Evolutionary conservation across 2,797 vertebrate species (phyloP), one percentile per base, ranked within the genome.

Genomic region (Bovichtus diacanthus): DNA sequence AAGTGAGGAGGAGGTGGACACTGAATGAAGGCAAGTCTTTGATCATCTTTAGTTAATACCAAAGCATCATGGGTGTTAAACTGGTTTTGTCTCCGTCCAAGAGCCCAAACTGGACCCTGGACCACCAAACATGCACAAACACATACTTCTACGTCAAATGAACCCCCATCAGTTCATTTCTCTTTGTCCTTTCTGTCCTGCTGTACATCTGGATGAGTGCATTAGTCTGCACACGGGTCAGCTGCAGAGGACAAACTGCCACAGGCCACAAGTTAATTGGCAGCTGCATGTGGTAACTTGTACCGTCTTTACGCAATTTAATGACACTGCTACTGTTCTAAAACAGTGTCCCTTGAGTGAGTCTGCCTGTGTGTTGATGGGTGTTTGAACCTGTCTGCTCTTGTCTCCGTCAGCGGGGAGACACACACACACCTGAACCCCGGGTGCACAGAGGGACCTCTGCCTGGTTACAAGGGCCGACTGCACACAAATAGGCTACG

Each of bases 331-430:
- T 50, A 94, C 88, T 86, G 92, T 93, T 88, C 77, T 80, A 65
- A 78, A 72, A 62, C 51, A 9, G 1, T 2, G 47, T 94, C 94
- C 91, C 92, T 25, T 1, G 92, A 88, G 94, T 81, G 49, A 51
- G 1, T 72, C 73, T 64, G 53, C 2, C 8, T n/a, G 62, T 31
- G 77, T 91, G 91, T 92, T 93, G 85, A 90, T 82, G 81, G 73
- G 59, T 75, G 81, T 81, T 77, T 75, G 67, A 80, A 85, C 95
- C 58, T 94, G 95, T 93, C 90, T 88, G 90, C 79, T 84, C 94
- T 92, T 93, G 95, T 93, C 76, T 82, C 62, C 80, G 84, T 92
- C 91, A 88, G 56, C 39, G 2, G 90, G 88, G 87, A 88, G 49
- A 60, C n/a, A 25, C 25, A 25, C 25, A 25, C 44, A 75, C 93